A percentile compares a stretch with the other conserved stretches of the same genome.
Evolutionary conservation across 1,140 invertebrate genomes (phyloP).

Genomic region (Bombus ignitus): DNA sequence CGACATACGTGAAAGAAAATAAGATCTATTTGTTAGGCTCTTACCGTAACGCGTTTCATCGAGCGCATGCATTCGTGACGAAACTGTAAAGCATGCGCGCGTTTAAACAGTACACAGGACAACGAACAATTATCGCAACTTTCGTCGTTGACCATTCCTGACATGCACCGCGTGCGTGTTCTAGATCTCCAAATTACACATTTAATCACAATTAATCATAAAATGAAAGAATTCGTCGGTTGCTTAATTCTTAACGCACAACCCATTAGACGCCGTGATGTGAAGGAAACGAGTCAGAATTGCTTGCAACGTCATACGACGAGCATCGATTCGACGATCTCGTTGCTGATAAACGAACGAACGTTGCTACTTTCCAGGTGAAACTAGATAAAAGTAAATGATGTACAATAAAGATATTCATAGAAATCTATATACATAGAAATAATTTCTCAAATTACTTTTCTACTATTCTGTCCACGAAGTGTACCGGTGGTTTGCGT

Average conservation of each 20-base stretch:
- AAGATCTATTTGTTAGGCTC: not conserved
- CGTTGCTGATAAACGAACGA: not conserved
- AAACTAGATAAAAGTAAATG: not conserved
- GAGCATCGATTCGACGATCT: not conserved
- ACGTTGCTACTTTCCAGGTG: not conserved
- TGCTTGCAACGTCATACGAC: not conserved
- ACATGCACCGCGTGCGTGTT: not conserved
- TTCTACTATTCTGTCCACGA: slow-evolving; percentile 18
- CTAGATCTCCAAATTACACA: not conserved
- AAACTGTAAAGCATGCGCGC: slow-evolving; percentile 21
- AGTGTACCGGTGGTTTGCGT: slow-evolving; percentile 36
- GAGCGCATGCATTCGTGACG: not conserved
- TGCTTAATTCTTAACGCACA: not conserved
- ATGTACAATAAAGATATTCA: not conserved
- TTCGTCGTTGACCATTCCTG: slow-evolving; percentile 2
- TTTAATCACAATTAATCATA: not conserved
- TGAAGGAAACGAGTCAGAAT: not conserved
- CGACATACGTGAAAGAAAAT: not conserved
- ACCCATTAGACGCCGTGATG: not conserved
- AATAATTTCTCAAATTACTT: slow-evolving; percentile 30
- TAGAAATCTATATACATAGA: not conserved
- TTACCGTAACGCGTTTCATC: not conserved
- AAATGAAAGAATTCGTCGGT: not conserved
- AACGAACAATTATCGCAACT: not conserved
- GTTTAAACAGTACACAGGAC: not conserved